Evolutionary conservation across 2,797 vertebrate species (phyloP).

Genomic region (Paratrypauchen microcephalus): DNA sequence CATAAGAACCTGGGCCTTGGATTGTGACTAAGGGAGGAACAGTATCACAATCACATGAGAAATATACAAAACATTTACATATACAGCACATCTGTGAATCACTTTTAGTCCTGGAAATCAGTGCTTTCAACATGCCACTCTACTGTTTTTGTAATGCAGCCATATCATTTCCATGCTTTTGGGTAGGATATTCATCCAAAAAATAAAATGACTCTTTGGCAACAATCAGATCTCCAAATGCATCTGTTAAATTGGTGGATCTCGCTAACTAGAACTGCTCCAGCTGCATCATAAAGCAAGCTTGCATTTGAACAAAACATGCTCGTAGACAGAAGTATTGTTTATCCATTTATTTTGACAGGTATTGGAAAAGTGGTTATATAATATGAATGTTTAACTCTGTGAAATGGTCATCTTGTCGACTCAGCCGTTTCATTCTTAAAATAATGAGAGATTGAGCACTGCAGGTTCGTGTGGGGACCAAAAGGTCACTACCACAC

Average conservation of each 20-base stretch:
- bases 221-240: constrained; percentile 2
- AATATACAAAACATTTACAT: too few species aligned
- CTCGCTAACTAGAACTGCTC: constrained; percentile 1
- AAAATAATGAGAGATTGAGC: constrained; percentile 66
- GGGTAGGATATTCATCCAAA: neutral
- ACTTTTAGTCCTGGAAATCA: neutral
- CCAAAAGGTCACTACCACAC: constrained; percentile 61
- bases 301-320: constrained; percentile 5
- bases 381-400: constrained; percentile 21
- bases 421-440: constrained; percentile 57
- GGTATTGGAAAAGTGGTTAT: constrained; percentile 19
- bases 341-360: constrained; percentile 6
- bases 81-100: too few species aligned
- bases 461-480: constrained; percentile 53
- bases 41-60: too few species aligned
- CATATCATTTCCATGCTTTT: neutral
- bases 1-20: too few species aligned
- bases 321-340: neutral
- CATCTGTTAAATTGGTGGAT: neutral
- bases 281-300: constrained; percentile 8
- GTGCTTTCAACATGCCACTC: neutral
- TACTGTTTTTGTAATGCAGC: neutral
- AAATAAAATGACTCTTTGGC: neutral
- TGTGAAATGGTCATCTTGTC: constrained; percentile 24
- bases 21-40: too few species aligned